Evolutionary conservation across 2,888 invertebrate genomes (phyloP), one percentile per base, ranked within the genome.

Genomic region (Vannuccia rotundouncinata): DNA sequence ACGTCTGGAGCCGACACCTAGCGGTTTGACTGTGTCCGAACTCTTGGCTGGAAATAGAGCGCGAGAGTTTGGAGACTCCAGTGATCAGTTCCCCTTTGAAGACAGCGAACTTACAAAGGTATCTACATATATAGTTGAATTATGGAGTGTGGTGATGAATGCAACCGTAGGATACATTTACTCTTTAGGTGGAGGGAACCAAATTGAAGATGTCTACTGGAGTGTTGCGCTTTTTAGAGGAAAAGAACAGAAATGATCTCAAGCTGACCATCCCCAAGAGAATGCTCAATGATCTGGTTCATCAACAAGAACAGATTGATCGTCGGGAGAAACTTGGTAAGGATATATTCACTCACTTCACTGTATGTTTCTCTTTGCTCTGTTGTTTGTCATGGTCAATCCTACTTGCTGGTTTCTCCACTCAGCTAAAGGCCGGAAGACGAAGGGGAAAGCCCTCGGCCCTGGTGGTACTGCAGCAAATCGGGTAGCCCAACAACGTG

Each of bases 111-210:
- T 29, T 29, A 59, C 45, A 1, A 59, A 77, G 0, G 77, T 59
- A 1, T n/a, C n/a, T n/a, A n/a, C n/a, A n/a, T n/a, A n/a, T n/a
- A n/a, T n/a, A n/a, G n/a, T n/a, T n/a, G n/a, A n/a, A n/a, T n/a
- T n/a, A n/a, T n/a, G n/a, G n/a, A n/a, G n/a, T n/a, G n/a, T n/a
- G n/a, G n/a, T n/a, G n/a, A n/a, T n/a, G n/a, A n/a, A n/a, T n/a
- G n/a, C n/a, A n/a, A n/a, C n/a, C n/a, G n/a, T n/a, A n/a, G n/a
- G n/a, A n/a, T n/a, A n/a, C 30, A 29, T 1, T 22, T 31, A 1
- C 25, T 75, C 25, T 75, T 31, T 31, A 75, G 25, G 75, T 75
- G 2, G 75, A 75, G 22, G 75, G 75, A 1, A 75, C 75, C 1
- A 75, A 75, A 28, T 28, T 75, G 75, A 75, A 75, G 75, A 29